Evolutionary conservation across 1,140 invertebrate genomes (phyloP), one percentile per base, ranked within the genome.

Genomic region (Orchestia grillus): DNA sequence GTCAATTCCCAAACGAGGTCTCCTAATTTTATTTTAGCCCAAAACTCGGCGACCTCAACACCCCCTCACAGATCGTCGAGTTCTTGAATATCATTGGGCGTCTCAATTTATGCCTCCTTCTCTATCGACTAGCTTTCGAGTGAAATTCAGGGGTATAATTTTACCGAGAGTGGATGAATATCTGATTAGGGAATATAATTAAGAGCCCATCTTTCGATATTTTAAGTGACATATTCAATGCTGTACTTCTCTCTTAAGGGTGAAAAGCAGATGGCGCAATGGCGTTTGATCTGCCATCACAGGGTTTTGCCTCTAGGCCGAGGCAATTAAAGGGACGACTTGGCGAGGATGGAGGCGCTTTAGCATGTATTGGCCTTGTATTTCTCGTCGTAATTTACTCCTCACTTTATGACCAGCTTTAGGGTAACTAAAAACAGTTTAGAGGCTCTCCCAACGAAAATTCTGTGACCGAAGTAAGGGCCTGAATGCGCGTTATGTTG

Each of bases 341-440:
- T 90, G 88, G 41, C 88, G 42, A 15, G 43, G 15, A 41, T 16
- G 88, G 43, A 19, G 88, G 6, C 88, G 41, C 88, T 44, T 6
- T 90, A 44, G 41, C 88, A 90, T 42, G 88, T 90, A 90, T 90
- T 43, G 41, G 88, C 41, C 88, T 90, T 90, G 88, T 90, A 90
- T 42, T 44, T 90, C 88, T 28, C 43, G 28, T 90, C 88, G 88
- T 90, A 90, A 90, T 90, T 90, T 44, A 42, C 88, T 90, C 41
- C 43, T 15, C 41, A 90, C 15, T 90, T 90, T 90, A 90, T 41
- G 43, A 90, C 88, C 43, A 41, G 88, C 88, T 90, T 90, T 44
- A 90, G 88, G 88, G 88, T 43, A 90, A 90, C 88, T 90, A 44
- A 90, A 90, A 90, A 90, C 88, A 90, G 88, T 90, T 90, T 42